These are phyloP conservation scores for Clivina fossor DNA, from an alignment of 2,888 invertebrate genomes.

Conservation along the genomic window DNA sequence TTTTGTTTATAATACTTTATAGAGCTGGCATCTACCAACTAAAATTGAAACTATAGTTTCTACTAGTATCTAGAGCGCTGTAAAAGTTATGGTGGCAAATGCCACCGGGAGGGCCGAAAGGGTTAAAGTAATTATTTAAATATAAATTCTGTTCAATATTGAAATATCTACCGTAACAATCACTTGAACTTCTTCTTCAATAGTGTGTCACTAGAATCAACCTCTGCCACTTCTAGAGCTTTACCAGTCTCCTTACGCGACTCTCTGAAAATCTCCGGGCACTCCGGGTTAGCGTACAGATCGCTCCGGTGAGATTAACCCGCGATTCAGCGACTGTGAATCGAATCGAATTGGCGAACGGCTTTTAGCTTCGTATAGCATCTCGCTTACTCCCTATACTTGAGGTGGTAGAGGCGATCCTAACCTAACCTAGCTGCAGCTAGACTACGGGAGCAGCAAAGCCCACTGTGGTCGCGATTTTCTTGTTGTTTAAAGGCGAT, in stretches of 20 bases:
- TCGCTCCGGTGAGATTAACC: slow-evolving; percentile 28
- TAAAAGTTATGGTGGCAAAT: too few species aligned
- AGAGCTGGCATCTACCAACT: too few species aligned
- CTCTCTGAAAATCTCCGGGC: not conserved
- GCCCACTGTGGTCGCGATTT: not conserved
- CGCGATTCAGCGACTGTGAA: slow-evolving; percentile 7
- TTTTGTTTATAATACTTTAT: too few species aligned
- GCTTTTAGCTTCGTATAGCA: not conserved
- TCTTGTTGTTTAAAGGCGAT: slow-evolving; percentile 21
- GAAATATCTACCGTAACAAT: too few species aligned
- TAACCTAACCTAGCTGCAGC: not conserved
- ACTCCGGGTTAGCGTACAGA: slow-evolving; percentile 1
- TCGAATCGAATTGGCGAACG: slow-evolving; percentile 15
- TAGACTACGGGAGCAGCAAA: not conserved
- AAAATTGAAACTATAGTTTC: too few species aligned
- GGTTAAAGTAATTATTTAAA: too few species aligned
- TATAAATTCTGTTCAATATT: too few species aligned
- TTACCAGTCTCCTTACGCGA: not conserved
- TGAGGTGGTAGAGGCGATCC: not conserved
- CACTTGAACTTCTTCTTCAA: too few species aligned
- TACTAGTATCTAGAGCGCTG: too few species aligned
- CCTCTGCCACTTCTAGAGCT: slow-evolving; percentile 14
- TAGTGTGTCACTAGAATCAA: too few species aligned
- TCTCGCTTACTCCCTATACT: not conserved
- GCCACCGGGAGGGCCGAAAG: too few species aligned